Evolutionary conservation across 2,113 vertebrate species (phyloP).

Genomic region (Plotosus lineatus): DNA sequence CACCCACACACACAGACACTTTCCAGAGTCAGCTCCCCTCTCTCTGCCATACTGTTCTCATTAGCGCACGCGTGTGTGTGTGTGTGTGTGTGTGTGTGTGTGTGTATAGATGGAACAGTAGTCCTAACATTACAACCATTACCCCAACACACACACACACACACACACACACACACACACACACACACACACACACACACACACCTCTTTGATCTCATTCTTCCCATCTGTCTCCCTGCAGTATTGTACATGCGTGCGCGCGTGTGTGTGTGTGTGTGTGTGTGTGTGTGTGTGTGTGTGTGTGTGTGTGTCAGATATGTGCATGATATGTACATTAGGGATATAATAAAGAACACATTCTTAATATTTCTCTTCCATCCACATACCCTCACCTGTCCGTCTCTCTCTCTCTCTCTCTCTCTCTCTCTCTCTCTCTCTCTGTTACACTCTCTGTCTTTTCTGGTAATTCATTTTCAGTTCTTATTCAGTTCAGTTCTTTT

Average conservation of each 20-base stretch:
- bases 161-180: constrained; percentile 11
- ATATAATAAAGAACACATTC: neutral
- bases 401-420: constrained; percentile 9
- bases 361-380: neutral
- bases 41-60: constrained; percentile 74
- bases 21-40: neutral
- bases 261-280: constrained; percentile 18
- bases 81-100: constrained; percentile 23
- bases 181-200: constrained; percentile 1
- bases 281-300: constrained; percentile 9
- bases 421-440: neutral
- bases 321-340: neutral
- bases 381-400: neutral
- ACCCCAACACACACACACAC: neutral
- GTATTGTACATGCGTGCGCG: constrained; percentile 1
- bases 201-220: neutral
- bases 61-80: constrained; percentile 67
- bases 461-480: neutral
- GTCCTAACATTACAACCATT: constrained; percentile 66
- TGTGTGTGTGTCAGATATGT: neutral
- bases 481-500: too few species aligned
- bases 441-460: neutral
- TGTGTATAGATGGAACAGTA: constrained; percentile 64
- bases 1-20: constrained; percentile 1
- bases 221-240: neutral